Conservation (phyloP, 2,797 vertebrate species). For the Odontamblyopus rebecca region DNA sequence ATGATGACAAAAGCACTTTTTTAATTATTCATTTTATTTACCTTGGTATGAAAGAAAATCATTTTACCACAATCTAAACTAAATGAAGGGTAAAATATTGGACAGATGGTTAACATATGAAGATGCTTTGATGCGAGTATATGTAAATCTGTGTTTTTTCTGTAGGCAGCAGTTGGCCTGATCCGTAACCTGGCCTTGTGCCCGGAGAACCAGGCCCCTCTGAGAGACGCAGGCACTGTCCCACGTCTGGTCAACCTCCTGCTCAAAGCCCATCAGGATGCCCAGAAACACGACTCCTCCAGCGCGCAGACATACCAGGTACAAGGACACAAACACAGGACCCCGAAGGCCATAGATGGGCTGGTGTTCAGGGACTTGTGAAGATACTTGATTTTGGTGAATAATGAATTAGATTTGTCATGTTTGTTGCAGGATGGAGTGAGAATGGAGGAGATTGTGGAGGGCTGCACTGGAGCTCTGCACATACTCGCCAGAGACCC, state of each 20-base stretch:
- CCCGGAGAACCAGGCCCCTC: conserved; percentile 87
- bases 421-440: conserved; percentile 86
- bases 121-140: background rate
- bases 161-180: conserved; percentile 92
- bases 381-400: background rate
- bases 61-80: background rate
- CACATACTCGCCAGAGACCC: conserved; percentile 95
- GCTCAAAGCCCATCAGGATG: conserved; percentile 92
- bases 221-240: conserved; percentile 88
- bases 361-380: background rate
- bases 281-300: conserved; percentile 88
- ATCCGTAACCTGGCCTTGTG: conserved; percentile 96
- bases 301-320: conserved; percentile 93
- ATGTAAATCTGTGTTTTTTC: background rate
- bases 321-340: background rate
- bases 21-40: background rate
- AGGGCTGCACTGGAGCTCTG: conserved; percentile 93
- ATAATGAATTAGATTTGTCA: conserved; percentile 7
- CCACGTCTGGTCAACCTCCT: conserved; percentile 90
- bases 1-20: background rate
- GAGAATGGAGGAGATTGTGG: conserved; percentile 98
- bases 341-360: background rate
- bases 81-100: background rate
- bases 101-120: background rate
- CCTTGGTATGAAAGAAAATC: background rate